phyloP scores from a whole-genome alignment of 2,113 vertebrate species.

The Phaethon lepturus region DNA sequence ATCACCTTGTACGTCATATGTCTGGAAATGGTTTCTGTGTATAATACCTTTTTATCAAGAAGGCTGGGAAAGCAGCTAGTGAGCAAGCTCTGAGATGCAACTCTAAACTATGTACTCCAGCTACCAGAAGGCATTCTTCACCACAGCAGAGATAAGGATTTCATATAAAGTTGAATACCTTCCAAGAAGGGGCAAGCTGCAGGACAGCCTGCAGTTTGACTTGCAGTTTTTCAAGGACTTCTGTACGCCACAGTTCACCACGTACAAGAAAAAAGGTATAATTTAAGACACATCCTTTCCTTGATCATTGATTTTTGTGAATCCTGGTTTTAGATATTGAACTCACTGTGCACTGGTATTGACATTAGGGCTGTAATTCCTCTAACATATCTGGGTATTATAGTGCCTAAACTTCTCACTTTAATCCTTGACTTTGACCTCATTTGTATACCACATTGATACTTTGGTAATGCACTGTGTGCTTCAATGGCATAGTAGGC shows the following conservation, averaged over 20 bases:
- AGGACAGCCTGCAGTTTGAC: not conserved
- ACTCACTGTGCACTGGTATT: not conserved
- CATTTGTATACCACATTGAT: not conserved
- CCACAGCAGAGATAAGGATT: not conserved
- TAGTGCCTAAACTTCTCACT: not conserved
- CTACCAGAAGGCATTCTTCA: not conserved
- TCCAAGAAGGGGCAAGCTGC: not conserved
- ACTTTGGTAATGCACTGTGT: not conserved
- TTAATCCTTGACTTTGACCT: not conserved
- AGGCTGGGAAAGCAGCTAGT: not conserved
- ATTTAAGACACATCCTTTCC: not conserved
- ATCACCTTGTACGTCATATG: not conserved
- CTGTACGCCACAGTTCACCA: not conserved
- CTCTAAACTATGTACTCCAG: not conserved
- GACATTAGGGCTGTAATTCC: not conserved
- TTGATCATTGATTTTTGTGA: not conserved
- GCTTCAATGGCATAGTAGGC: not conserved
- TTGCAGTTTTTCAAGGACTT: not conserved
- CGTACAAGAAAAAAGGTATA: not conserved
- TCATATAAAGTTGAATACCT: not conserved
- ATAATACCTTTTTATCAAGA: not conserved
- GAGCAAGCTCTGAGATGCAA: not conserved
- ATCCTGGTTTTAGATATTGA: not conserved
- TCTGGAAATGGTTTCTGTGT: not conserved
- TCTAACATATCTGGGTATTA: not conserved